A percentile compares a stretch with the other conserved stretches of the same genome.
Conservation (phyloP, 2,888 invertebrate species). For the Drosophila demipolita region DNA sequence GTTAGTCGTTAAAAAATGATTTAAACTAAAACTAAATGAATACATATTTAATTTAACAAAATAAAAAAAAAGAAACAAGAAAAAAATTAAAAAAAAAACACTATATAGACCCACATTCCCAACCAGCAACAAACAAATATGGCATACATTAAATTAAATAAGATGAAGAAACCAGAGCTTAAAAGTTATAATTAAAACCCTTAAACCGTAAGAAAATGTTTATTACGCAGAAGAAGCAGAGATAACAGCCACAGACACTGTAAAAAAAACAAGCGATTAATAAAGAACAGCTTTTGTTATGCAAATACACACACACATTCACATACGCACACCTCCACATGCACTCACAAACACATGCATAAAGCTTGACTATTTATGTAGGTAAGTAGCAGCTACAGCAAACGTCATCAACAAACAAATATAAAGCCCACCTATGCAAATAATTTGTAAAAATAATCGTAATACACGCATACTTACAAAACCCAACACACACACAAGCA, state of each 20-base stretch:
- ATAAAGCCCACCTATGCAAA: constrained; percentile 79
- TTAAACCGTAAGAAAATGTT: constrained; percentile 60
- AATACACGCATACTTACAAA: constrained; percentile 36
- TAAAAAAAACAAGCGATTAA: constrained; percentile 65
- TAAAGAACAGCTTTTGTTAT: constrained; percentile 65
- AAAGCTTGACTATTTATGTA: constrained; percentile 65
- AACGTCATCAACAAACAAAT: constrained; percentile 69
- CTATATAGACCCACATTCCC: constrained; percentile 43
- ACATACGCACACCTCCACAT: constrained; percentile 29
- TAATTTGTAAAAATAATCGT: constrained; percentile 75
- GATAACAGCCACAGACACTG: constrained; percentile 65
- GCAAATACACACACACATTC: constrained; percentile 42
- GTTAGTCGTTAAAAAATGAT: constrained; percentile 73
- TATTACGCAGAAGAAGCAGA: constrained; percentile 49
- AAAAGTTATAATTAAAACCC: constrained; percentile 65
- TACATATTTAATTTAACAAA: constrained; percentile 59
- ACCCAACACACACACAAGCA: constrained; percentile 25
- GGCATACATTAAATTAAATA: constrained; percentile 69
- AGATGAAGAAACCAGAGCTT: constrained; percentile 77
- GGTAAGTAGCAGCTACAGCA: constrained; percentile 54
- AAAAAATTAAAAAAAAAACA: constrained; percentile 21
- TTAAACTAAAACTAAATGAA: constrained; percentile 52
- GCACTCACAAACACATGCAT: constrained; percentile 41
- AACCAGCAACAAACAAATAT: constrained; percentile 47
- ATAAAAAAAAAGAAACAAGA: constrained; percentile 22